Base-by-base conservation (phyloP, 2,797 vertebrate genomes). In the Bovichtus variegatus region DNA sequence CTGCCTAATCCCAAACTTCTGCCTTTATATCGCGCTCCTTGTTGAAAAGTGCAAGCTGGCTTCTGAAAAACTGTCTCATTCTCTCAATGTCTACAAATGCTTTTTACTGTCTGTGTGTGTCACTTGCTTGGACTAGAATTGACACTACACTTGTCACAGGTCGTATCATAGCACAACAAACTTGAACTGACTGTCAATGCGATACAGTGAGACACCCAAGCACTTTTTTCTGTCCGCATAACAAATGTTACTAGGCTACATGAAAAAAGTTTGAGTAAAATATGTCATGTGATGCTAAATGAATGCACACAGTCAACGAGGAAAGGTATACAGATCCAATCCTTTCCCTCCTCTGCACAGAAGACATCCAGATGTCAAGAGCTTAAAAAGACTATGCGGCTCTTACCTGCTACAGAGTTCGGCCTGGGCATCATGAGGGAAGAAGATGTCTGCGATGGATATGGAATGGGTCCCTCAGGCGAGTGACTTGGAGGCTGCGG, bases 401-500 rank as follows among this genome's bases (percentile, higher is more conserved):
- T 55, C 93, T 94, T 96, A 99, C 98, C 98, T 96, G 98, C 98
- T 40, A 99, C 98, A 0, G 98, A 99, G 95, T 99, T 99, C 38
- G 98, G 98, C 80, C 98, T 95, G 55, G 98, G 98, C 98, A 99
- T 97, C 92, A 98, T 94, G 90, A 98, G 94, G 16, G 97, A 96
- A 62, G 94, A 95, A 71, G 96, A 94, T 68, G 80, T 94, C 78
- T 95, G 95, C 5, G 96, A 91, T 16, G 94, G 69, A 50, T 97
- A 97, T 44, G 96, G 93, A 81, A 96, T 31, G 0, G 96, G 96
- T 81, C 97, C 97, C 88, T 98, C 97, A 25, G 95, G 94, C 6
- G 82, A 75, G 64, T 87, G 90, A 66, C 74, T 72, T 19, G 84
- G 75, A 55, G 76, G 82, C 74, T 81, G 67, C 36, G 91, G 69